phyloP scores from a whole-genome alignment of 2,888 invertebrate species.

The Pecten maximus region DNA sequence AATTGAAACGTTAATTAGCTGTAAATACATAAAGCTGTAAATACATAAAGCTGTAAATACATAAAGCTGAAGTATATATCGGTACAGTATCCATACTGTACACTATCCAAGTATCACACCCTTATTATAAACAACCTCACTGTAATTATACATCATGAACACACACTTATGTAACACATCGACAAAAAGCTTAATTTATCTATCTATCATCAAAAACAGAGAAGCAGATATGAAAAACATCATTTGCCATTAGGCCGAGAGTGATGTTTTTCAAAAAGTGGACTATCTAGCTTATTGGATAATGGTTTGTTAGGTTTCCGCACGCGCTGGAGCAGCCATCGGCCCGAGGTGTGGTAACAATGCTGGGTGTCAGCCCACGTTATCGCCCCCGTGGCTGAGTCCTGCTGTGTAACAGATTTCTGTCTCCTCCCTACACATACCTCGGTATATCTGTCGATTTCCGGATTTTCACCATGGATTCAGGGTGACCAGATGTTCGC shows the following conservation, averaged over 20 bases:
- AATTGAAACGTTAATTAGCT: no score
- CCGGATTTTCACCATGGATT: neutral
- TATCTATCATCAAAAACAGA: neutral
- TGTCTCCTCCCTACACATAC: neutral
- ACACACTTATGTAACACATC: neutral
- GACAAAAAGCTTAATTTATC: neutral
- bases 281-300: neutral
- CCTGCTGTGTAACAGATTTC: neutral
- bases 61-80: no score
- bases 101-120: no score
- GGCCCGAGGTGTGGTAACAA: constrained; percentile 7
- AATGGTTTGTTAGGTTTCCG: neutral
- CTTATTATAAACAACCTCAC: no score
- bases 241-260: neutral
- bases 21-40: no score
- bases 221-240: neutral
- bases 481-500: neutral
- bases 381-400: neutral
- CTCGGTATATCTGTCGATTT: neutral
- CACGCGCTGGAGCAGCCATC: neutral
- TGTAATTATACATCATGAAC: no score
- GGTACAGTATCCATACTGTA: no score
- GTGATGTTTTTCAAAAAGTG: neutral
- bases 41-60: no score
- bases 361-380: neutral